These are phyloP conservation scores for Bovichtus diacanthus DNA, from an alignment of 2,797 vertebrate genomes.

Conservation along the genomic window DNA sequence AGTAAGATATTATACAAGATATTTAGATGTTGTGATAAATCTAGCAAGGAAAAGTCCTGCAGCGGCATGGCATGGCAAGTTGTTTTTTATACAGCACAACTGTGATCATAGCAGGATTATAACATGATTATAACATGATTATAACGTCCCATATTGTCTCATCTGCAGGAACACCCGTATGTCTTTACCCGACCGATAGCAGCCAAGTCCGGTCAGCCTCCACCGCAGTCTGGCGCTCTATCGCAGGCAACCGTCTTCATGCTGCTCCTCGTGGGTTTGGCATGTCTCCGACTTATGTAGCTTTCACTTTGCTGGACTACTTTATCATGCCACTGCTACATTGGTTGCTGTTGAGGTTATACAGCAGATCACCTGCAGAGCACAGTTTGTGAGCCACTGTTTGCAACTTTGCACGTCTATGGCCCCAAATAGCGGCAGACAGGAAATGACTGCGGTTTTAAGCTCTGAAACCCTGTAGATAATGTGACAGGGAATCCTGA, in stretches of 20 bases:
- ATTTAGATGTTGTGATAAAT: too few relatives aligned
- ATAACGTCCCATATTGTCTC: not conserved
- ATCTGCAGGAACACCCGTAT: slow-evolving; percentile 81
- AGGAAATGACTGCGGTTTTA: not conserved
- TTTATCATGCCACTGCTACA: not conserved
- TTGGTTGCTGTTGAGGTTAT: not conserved
- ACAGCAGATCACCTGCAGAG: not conserved
- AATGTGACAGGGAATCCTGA: slow-evolving; percentile 4
- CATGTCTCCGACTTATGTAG: slow-evolving; percentile 33
- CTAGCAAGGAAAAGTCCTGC: too few relatives aligned
- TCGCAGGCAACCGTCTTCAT: slow-evolving; percentile 33
- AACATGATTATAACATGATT: too few relatives aligned
- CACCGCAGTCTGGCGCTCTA: slow-evolving; percentile 15
- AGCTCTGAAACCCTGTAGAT: not conserved
- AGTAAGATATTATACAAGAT: too few relatives aligned
- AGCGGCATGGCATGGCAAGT: too few relatives aligned
- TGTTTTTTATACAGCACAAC: too few relatives aligned
- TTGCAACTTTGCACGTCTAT: not conserved
- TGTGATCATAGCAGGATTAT: too few relatives aligned
- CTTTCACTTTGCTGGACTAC: slow-evolving; percentile 1
- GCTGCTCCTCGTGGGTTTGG: slow-evolving; percentile 43
- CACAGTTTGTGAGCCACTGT: slow-evolving; percentile 9
- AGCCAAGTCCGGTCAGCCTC: slow-evolving; percentile 44
- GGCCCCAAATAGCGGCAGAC: slow-evolving; percentile 2
- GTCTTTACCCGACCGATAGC: slow-evolving; percentile 81